These are phyloP conservation scores for Sinonovacula constricta DNA, from an alignment of 1,140 invertebrate genomes.

Conservation along the genomic window DNA sequence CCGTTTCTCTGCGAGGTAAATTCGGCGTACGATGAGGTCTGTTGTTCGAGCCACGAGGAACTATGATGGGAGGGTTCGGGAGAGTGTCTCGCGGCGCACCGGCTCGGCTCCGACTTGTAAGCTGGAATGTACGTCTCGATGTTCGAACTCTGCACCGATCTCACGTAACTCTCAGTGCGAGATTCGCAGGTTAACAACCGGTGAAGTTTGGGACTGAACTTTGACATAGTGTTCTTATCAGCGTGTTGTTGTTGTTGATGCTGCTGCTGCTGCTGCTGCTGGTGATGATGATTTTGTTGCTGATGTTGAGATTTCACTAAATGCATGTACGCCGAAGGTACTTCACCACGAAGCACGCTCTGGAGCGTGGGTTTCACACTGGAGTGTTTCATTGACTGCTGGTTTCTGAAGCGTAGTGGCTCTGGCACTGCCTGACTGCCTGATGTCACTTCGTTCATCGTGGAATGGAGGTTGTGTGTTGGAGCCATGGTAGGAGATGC, in stretches of 20 bases:
- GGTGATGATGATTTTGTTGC: too few species aligned
- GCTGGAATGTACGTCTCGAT: constrained; percentile 5
- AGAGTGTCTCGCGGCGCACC: not conserved
- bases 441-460: constrained; percentile 15
- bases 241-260: too few species aligned
- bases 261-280: too few species aligned
- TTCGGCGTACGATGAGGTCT: not conserved
- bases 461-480: constrained; percentile 36
- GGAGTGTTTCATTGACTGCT: constrained; percentile 41
- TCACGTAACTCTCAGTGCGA: too few species aligned
- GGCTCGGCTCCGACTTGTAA: not conserved
- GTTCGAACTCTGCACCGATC: constrained; percentile 8
- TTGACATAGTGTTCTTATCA: too few species aligned
- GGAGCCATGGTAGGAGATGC: too few species aligned
- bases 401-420: constrained; percentile 31
- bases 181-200: not conserved
- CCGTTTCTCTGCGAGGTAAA: not conserved
- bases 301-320: too few species aligned
- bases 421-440: constrained; percentile 50
- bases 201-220: constrained; percentile 12
- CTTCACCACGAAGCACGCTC: constrained; percentile 70
- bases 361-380: constrained; percentile 61
- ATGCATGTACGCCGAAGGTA: constrained; percentile 71
- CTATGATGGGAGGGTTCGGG: constrained; percentile 19
- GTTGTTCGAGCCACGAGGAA: constrained; percentile 4